These are phyloP conservation scores for Ruditapes philippinarum DNA, from an alignment of 1,140 invertebrate genomes.

Conservation along the genomic window DNA sequence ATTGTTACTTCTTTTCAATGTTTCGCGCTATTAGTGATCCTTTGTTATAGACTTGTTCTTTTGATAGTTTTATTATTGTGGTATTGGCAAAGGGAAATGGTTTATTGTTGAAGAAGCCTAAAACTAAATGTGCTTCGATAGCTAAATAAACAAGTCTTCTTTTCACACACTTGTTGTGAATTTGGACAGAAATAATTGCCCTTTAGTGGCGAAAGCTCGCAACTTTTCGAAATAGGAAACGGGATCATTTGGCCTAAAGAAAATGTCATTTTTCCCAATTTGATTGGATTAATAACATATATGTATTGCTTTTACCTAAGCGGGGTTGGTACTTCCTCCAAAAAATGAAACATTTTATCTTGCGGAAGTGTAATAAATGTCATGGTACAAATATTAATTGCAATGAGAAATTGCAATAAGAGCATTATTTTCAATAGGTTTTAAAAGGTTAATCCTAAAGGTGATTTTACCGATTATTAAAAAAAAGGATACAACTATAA, in stretches of 20 bases:
- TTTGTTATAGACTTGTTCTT: conserved; percentile 50
- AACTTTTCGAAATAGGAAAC: conserved; percentile 27
- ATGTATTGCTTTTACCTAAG: background rate
- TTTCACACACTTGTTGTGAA: conserved; percentile 25
- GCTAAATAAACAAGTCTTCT: conserved; percentile 52
- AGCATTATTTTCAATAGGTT: too few species aligned
- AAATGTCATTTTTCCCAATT: background rate
- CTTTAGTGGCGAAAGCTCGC: conserved; percentile 32
- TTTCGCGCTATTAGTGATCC: background rate
- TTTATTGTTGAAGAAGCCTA: conserved; percentile 32
- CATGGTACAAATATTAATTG: too few species aligned
- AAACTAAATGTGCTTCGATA: conserved; percentile 40
- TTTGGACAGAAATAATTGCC: conserved; percentile 56
- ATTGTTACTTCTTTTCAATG: background rate
- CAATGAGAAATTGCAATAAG: too few species aligned
- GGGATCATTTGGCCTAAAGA: conserved; percentile 29
- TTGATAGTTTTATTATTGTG: conserved; percentile 33
- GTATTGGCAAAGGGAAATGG: conserved; percentile 15
- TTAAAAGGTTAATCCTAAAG: too few species aligned
- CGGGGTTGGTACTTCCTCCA: background rate
- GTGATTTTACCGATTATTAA: too few species aligned
- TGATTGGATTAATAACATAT: too few species aligned
- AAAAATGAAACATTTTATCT: too few species aligned
- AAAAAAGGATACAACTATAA: too few species aligned
- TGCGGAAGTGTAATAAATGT: too few species aligned